Evolutionary conservation across 2,888 invertebrate genomes (phyloP).

Genomic region (Ellobium chinense): DNA sequence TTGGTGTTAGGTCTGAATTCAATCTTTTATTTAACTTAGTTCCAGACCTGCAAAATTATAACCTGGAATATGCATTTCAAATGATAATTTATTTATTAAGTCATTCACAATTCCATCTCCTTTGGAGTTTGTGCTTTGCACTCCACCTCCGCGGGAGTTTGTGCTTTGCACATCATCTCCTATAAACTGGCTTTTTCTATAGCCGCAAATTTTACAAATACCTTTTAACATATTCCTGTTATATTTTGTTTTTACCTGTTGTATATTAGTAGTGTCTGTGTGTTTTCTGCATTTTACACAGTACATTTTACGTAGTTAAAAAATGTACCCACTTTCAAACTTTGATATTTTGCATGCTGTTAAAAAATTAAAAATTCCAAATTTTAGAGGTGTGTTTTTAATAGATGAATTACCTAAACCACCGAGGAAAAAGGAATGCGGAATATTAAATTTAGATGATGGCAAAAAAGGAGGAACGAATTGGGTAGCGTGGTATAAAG

Average conservation of each 20-base stretch:
- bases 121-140: too few species aligned
- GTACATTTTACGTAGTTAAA: conserved; percentile 17
- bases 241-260: conserved; percentile 24
- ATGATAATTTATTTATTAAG: conserved; percentile 25
- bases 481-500: conserved; percentile 21
- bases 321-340: conserved; percentile 2
- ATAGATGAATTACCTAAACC: conserved; percentile 5
- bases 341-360: background rate
- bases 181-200: conserved; percentile 35
- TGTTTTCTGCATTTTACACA: conserved; percentile 33
- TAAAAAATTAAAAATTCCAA: conserved; percentile 9
- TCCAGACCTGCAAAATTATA: background rate
- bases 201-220: conserved; percentile 29
- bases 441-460: conserved; percentile 13
- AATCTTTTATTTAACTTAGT: background rate
- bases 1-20: conserved; percentile 14
- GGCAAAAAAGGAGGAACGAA: conserved; percentile 14
- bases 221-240: conserved; percentile 19
- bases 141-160: background rate
- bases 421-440: conserved; percentile 9
- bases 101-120: conserved; percentile 21
- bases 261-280: background rate
- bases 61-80: conserved; percentile 41
- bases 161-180: too few species aligned
- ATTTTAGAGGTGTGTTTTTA: conserved; percentile 5